Base-by-base conservation (phyloP, 1,140 invertebrate genomes). In the Sarcophaga peregrina region DNA sequence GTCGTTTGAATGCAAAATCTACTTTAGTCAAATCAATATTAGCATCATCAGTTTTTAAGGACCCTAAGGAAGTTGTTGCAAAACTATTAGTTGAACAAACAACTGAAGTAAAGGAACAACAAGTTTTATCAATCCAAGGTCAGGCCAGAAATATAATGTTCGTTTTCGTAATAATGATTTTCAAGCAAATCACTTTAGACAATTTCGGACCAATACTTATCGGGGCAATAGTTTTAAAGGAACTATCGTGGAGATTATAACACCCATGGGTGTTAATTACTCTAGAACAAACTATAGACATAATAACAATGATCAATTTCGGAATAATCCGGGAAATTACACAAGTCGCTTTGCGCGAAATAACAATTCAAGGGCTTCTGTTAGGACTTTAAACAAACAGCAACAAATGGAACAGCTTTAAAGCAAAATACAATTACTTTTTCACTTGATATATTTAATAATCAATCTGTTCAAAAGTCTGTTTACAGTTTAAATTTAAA, bases 1-100 rank as follows among this genome's bases (percentile, higher is more conserved):
- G 54, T 58, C 54, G 54, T 58, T 58, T 58, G 13, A 58, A 58
- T 58, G n/a, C n/a, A n/a, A n/a, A n/a, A n/a, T n/a, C n/a, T n/a
- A n/a, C n/a, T n/a, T n/a, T n/a, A n/a, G n/a, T 8, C 54, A 58
- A 58, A 15, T 58, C 54, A 58, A 9, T 58, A 58, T 15, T 58
- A 13, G 54, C 54, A 58, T 58, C 54, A 58, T 58, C 54, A 9
- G 54, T 58, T 58, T 58, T 58, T 58, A 13, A 8, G 25, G 58
- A 80, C 17, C 76, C 76, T 3, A 80, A 80, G n/a, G 76, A 80
- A 8, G 76, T 80, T 7, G 76, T 46, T 7, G 45, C 76, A 47
- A 80, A 80, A 48, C n/a, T 80, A 48, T 37, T 80, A 3, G 76
- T 80, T 80, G 76, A 80, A 80, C 45, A 80, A 17, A 17, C 76